These are phyloP conservation scores for Phoxinus phoxinus DNA, from an alignment of 2,113 vertebrate genomes.

Conservation along the genomic window DNA sequence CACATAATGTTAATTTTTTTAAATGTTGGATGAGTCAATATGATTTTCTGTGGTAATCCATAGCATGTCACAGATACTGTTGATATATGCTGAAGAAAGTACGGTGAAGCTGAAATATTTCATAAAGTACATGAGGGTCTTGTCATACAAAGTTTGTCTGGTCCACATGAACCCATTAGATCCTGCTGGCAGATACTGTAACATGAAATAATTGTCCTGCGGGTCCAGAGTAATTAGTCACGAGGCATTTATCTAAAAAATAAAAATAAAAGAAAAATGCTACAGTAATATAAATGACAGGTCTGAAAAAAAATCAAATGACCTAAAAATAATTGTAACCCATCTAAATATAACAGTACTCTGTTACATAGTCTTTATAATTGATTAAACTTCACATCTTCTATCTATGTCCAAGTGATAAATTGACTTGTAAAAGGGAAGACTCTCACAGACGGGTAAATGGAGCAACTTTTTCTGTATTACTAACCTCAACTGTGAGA, in stretches of 20 bases:
- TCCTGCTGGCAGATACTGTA: background rate
- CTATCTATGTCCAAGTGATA: background rate
- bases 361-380: slow-evolving; percentile 8
- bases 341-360: background rate
- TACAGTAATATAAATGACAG: background rate
- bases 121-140: too few species aligned
- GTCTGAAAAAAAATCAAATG: background rate
- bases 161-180: background rate
- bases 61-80: background rate
- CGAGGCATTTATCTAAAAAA: background rate
- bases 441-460: slow-evolving; percentile 19
- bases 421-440: background rate
- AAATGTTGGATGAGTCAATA: background rate
- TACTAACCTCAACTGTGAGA: slow-evolving; percentile 70
- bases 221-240: background rate
- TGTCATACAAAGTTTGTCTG: background rate
- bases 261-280: background rate
- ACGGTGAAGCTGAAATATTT: background rate
- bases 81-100: background rate
- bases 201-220: background rate
- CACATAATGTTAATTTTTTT: background rate
- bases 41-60: background rate
- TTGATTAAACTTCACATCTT: background rate
- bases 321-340: slow-evolving; percentile 12
- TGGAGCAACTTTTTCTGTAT: slow-evolving; percentile 66